Percentiles rank a stretch among this genome's conserved stretches.
Conservation (phyloP, 2,888 invertebrate species). For the Adineta ricciae region DNA sequence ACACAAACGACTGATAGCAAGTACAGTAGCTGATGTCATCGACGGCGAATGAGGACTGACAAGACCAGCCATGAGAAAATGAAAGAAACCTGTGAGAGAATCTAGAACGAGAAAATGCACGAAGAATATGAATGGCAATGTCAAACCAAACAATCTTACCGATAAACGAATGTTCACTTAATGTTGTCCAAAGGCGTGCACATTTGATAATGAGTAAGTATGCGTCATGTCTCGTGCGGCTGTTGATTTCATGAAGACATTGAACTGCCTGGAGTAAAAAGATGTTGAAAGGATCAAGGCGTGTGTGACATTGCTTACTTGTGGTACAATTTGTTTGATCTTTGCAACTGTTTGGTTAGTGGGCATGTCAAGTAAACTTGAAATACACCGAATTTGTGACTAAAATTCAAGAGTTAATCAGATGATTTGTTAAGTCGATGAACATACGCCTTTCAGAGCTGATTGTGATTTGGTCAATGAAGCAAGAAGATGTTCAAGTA, state of each 20-base stretch:
- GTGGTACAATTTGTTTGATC: neutral
- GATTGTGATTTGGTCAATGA: neutral
- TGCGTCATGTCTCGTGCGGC: neutral
- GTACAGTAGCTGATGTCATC: slow-evolving; percentile 30
- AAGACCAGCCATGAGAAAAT: slow-evolving; percentile 31
- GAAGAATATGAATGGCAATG: neutral
- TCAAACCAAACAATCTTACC: neutral
- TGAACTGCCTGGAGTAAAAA: neutral
- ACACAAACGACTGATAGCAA: slow-evolving; percentile 26
- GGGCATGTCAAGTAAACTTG: slow-evolving; percentile 2
- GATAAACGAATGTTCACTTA: neutral
- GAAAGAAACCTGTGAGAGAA: slow-evolving; percentile 27
- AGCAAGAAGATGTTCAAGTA: neutral
- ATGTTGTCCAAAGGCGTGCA: neutral
- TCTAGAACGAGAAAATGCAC: neutral
- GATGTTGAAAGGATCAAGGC: neutral
- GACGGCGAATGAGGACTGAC: slow-evolving; percentile 26
- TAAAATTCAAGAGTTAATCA: neutral
- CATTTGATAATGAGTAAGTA: neutral
- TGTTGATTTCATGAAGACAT: slow-evolving; percentile 14
- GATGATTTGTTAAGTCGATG: neutral
- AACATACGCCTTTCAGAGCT: neutral
- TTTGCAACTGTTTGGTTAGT: neutral
- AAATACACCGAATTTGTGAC: slow-evolving; percentile 5
- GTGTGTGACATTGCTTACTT: neutral